A percentile compares a stretch with the other conserved stretches of the same genome.
phyloP scores from a whole-genome alignment of 2,888 invertebrate species.

The Chymomyza fuscimana region DNA sequence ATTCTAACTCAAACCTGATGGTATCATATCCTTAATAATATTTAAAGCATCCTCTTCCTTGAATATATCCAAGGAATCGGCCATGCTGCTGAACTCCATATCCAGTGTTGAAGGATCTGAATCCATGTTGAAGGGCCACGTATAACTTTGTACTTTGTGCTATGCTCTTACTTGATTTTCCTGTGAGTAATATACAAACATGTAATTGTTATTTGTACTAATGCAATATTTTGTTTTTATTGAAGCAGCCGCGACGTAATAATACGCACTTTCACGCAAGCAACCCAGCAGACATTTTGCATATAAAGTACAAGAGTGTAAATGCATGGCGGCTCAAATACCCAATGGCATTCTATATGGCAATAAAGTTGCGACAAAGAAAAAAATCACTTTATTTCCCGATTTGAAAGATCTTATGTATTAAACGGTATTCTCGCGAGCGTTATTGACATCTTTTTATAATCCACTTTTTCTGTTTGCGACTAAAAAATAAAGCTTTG shows the following conservation, averaged over 20 bases:
- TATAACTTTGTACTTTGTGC: neutral
- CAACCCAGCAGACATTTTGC: neutral
- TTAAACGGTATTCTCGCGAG: too few relatives aligned
- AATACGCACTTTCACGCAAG: constrained; percentile 10
- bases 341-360: too few relatives aligned
- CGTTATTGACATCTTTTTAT: too few relatives aligned
- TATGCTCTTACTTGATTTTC: neutral
- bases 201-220: constrained; percentile 57
- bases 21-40: constrained; percentile 77
- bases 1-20: constrained; percentile 60
- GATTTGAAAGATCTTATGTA: too few relatives aligned
- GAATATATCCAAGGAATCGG: constrained; percentile 74
- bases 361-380: too few relatives aligned
- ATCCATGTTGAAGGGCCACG: constrained; percentile 43
- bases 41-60: constrained; percentile 78
- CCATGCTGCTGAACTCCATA: constrained; percentile 69
- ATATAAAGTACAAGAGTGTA: neutral
- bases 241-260: constrained; percentile 12
- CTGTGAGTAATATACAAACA: constrained; percentile 1
- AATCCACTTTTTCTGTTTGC: too few relatives aligned
- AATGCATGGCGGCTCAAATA: neutral
- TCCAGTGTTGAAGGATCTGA: constrained; percentile 64
- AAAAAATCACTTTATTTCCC: too few relatives aligned
- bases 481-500: neutral
- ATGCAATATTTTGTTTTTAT: constrained; percentile 41